Evolutionary conservation across 37 sponge, comb jelly and placozoan species (phyloP), one percentile per base, ranked within the genome.

Genomic region (Eunapius fragilis): DNA sequence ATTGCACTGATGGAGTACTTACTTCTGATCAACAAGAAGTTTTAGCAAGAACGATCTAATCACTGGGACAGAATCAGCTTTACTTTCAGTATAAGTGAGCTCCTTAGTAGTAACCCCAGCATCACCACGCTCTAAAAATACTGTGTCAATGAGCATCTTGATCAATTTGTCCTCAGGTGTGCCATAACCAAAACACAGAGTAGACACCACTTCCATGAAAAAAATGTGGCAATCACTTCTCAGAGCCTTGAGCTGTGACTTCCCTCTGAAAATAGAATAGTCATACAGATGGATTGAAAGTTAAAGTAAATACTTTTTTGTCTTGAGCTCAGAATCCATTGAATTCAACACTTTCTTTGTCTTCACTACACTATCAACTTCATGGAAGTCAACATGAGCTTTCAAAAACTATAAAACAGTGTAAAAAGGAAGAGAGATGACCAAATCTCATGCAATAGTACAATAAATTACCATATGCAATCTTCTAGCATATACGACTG

Each of bases 11-110:
- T 37, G 76, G 34, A 31, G 33, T 27, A 69, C 85, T 72, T 71
- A 93, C 93, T 75, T 77, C 50, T 84, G 78, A 34, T 75, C 75
- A 69, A 93, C 35, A 7, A 93, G 84, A 27, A 93, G 77, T 69
- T 89, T 87, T 4, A 93, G 81, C 26, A 93, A 74, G 17, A 87
- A 77, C 7, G 93, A 93, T 79, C 93, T 68, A 25, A 93, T 74
- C 7, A 83, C 81, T 27, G 90, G 93, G 26, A 31, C 38, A 2
- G 82, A 49, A 83, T 93, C 93, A 74, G 34, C 25, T 27, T 69
- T 48, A 10, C 26, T 83, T 35, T 81, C 68, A 5, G 70, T 32
- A 69, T 72, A 86, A 45, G 86, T 89, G 70, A 92, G 70, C 27
- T 85, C 72, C 35, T 69, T 74, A 70, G 82, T 82, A 38, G 26